phyloP scores from a whole-genome alignment of 30 jellyfish, hydroid and myxozoan genomes.

The Nemopilema nomurai region DNA sequence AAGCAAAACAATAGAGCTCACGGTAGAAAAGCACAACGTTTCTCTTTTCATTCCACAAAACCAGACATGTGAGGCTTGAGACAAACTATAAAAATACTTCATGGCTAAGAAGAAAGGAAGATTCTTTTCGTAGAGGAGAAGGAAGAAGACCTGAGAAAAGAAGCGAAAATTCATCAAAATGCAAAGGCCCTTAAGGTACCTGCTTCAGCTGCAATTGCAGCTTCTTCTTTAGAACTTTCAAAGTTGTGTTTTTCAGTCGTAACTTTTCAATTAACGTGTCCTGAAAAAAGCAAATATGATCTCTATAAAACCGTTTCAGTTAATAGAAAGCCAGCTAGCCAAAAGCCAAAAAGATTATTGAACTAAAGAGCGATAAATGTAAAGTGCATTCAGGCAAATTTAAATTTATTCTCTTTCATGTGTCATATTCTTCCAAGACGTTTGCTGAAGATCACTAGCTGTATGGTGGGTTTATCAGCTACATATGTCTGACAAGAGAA shows the following conservation, averaged over 20 bases:
- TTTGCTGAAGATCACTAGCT: no score
- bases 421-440: no score
- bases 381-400: no score
- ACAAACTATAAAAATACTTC: not conserved
- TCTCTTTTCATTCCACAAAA: not conserved
- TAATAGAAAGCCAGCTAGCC: no score
- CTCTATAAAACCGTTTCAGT: no score
- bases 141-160: not conserved
- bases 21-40: not conserved
- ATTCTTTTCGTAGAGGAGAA: not conserved
- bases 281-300: conserved; percentile 26
- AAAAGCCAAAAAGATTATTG: no score
- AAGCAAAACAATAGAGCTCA: not conserved
- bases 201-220: conserved; percentile 86
- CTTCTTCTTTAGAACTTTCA: conserved; percentile 88
- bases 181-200: no score
- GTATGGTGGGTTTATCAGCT: no score
- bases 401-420: no score
- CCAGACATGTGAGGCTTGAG: not conserved
- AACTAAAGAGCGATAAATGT: no score
- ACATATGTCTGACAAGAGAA: no score
- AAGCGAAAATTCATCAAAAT: not conserved
- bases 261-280: conserved; percentile 85
- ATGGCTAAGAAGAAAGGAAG: not conserved
- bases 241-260: conserved; percentile 84